Conservation (phyloP, 2,888 invertebrate genomes). For the Dynastes maya region DNA sequence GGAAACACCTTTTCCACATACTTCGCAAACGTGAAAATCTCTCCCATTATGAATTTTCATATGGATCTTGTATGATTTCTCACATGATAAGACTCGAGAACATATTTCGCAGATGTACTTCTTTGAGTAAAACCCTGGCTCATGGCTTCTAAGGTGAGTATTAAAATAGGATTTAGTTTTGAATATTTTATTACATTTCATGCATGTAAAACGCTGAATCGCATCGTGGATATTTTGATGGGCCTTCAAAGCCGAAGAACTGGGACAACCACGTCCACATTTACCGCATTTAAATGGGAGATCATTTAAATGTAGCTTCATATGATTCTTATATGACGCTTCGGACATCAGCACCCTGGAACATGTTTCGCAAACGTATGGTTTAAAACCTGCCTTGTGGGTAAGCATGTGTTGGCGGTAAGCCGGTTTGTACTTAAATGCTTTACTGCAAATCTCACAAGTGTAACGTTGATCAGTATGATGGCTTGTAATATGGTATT, state of each 20-base stretch:
- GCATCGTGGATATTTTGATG: constrained; percentile 55
- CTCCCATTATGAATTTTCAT: constrained; percentile 18
- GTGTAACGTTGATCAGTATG: neutral
- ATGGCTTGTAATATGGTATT: no score
- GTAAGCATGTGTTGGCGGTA: no score
- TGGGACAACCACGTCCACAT: constrained; percentile 64
- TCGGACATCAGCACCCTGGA: neutral
- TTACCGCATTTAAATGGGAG: constrained; percentile 58
- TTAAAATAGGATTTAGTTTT: constrained; percentile 54
- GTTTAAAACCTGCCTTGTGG: no score
- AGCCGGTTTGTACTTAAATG: neutral
- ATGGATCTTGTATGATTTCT: neutral
- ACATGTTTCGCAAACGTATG: constrained; percentile 32
- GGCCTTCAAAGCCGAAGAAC: constrained; percentile 51
- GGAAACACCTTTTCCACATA: constrained; percentile 70
- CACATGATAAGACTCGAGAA: neutral
- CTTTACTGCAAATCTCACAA: constrained; percentile 39
- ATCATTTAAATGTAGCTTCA: neutral
- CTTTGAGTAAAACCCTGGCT: constrained; percentile 46
- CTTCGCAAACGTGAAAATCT: constrained; percentile 66
- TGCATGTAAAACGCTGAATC: constrained; percentile 60
- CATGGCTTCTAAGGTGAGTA: constrained; percentile 50
- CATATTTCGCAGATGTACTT: constrained; percentile 55
- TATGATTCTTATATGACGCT: neutral
- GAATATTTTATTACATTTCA: constrained; percentile 54